phyloP scores from a whole-genome alignment of 2,113 vertebrate genomes.

The Epinephelus moara region DNA sequence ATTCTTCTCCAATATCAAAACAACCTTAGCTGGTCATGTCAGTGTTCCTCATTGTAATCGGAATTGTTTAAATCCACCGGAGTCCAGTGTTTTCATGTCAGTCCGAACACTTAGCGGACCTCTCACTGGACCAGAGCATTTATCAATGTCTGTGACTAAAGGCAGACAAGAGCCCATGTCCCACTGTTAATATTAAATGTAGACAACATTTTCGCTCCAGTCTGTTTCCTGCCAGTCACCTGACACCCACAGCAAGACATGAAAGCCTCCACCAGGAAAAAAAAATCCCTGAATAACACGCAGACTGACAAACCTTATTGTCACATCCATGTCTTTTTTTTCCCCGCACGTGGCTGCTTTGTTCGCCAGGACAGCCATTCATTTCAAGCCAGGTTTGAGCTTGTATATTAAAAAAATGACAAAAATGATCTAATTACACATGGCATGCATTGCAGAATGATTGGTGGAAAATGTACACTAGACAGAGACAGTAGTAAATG shows the following conservation, averaged over 20 bases:
- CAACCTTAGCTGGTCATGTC: neutral
- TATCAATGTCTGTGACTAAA: conserved; percentile 3
- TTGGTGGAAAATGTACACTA: neutral
- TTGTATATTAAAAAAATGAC: conserved; percentile 35
- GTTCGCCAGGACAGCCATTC: conserved; percentile 42
- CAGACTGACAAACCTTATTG: conserved; percentile 54
- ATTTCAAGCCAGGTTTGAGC: conserved; percentile 44
- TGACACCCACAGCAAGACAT: conserved; percentile 35
- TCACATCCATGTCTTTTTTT: conserved; percentile 28
- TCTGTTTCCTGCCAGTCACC: conserved; percentile 59
- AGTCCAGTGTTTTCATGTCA: neutral
- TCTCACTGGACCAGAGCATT: neutral
- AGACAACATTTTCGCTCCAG: neutral
- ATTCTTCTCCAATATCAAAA: neutral
- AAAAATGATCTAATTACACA: conserved; percentile 53
- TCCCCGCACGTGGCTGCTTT: conserved; percentile 10
- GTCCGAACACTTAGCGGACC: neutral
- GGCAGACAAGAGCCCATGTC: conserved; percentile 36
- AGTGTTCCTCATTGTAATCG: neutral
- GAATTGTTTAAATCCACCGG: neutral
- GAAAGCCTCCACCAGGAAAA: conserved; percentile 48
- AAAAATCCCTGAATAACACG: conserved; percentile 45
- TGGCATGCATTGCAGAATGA: conserved; percentile 31
- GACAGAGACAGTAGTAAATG: conserved; percentile 50
- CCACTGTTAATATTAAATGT: conserved; percentile 33